phyloP scores from a whole-genome alignment of 1,140 invertebrate species.

The Anadara kagoshimensis region DNA sequence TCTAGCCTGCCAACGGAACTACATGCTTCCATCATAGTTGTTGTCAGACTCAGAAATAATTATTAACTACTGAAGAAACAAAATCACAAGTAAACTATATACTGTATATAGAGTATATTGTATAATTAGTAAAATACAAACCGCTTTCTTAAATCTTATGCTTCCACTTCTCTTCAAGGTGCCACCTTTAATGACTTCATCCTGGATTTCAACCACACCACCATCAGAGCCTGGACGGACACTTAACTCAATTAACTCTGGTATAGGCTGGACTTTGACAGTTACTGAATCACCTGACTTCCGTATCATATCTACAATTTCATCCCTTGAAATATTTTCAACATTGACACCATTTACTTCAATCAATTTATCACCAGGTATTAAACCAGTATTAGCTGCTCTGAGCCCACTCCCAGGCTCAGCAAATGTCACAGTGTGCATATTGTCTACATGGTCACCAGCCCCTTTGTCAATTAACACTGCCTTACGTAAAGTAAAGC shows the following conservation, averaged over 20 bases:
- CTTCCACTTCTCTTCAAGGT: slow-evolving; percentile 85
- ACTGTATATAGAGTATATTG: too few species aligned
- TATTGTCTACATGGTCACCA: slow-evolving; percentile 70
- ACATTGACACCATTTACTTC: slow-evolving; percentile 92
- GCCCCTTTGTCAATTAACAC: slow-evolving; percentile 71
- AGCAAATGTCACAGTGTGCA: slow-evolving; percentile 89
- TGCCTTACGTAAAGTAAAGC: slow-evolving; percentile 90
- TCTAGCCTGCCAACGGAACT: too few species aligned
- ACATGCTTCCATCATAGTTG: too few species aligned
- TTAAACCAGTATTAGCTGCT: slow-evolving; percentile 83
- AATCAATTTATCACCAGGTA: slow-evolving; percentile 93
- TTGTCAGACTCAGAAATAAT: too few species aligned
- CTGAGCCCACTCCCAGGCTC: slow-evolving; percentile 85
- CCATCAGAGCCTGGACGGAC: slow-evolving; percentile 67
- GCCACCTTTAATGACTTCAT: slow-evolving; percentile 83
- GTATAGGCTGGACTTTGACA: slow-evolving; percentile 83
- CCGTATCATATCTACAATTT: slow-evolving; percentile 94
- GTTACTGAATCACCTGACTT: slow-evolving; percentile 87
- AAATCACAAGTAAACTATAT: too few species aligned
- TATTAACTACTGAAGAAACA: too few species aligned
- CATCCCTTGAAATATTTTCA: slow-evolving; percentile 89
- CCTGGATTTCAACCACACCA: slow-evolving; percentile 77
- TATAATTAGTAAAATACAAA: too few species aligned
- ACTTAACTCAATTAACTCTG: slow-evolving; percentile 84
- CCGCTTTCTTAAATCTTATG: slow-evolving; percentile 63